Evolutionary conservation across 2,797 vertebrate genomes (phyloP).

Genomic region (Heterohyrax brucei): DNA sequence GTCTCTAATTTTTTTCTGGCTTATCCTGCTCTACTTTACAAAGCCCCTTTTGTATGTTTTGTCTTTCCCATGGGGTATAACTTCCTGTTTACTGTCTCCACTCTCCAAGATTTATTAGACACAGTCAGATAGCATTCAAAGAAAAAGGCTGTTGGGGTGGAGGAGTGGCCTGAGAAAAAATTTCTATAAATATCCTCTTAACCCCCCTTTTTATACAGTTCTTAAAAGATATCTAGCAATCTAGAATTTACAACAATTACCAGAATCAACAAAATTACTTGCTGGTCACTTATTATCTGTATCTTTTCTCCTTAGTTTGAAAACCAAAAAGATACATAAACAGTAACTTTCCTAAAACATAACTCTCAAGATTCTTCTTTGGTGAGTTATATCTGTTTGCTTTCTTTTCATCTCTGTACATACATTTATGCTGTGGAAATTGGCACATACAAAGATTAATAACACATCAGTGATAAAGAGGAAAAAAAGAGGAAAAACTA

Average conservation of each 20-base stretch:
- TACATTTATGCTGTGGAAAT: constrained; percentile 53
- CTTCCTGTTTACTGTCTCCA: constrained; percentile 68
- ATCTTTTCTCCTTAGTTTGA: constrained; percentile 63
- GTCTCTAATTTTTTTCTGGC: constrained; percentile 39
- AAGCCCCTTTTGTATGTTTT: constrained; percentile 34
- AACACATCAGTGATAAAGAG: background rate
- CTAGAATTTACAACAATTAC: constrained; percentile 60
- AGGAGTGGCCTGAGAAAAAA: constrained; percentile 27
- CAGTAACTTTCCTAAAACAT: constrained; percentile 57
- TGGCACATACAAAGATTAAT: constrained; percentile 15
- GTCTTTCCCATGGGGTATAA: constrained; percentile 6
- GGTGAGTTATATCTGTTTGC: constrained; percentile 7
- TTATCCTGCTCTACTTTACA: constrained; percentile 51
- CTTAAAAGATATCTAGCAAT: constrained; percentile 66
- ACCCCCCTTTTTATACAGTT: background rate
- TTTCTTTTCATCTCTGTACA: constrained; percentile 43
- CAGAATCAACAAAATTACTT: constrained; percentile 37
- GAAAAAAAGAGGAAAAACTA: background rate
- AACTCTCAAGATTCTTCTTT: constrained; percentile 64
- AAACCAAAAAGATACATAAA: constrained; percentile 40
- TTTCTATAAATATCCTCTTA: constrained; percentile 67
- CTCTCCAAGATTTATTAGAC: constrained; percentile 51
- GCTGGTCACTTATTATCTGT: constrained; percentile 28
- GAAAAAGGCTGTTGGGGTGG: background rate
- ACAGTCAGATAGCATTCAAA: constrained; percentile 58